Evolutionary conservation across 2,113 vertebrate genomes (phyloP).

Genomic region (Pionites leucogaster): DNA sequence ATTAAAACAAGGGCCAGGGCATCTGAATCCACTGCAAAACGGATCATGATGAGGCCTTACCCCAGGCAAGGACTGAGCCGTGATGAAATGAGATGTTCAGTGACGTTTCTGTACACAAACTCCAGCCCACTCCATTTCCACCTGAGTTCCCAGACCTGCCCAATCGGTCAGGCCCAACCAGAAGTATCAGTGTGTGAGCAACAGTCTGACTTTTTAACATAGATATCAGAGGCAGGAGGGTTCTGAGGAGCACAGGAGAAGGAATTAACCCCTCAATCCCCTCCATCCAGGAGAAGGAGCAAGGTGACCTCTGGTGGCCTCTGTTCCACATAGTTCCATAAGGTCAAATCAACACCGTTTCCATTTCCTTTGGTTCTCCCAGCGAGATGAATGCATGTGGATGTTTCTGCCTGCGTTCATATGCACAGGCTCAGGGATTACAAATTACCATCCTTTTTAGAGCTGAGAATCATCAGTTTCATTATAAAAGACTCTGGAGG

Average conservation of each 20-base stretch:
- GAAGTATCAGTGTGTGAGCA: not conserved
- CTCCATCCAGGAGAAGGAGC: not conserved
- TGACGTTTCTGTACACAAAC: not conserved
- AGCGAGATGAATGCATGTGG: not conserved
- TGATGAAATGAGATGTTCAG: not conserved
- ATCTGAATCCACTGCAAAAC: not conserved
- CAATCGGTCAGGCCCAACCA: not conserved
- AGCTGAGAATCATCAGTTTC: not conserved
- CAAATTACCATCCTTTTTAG: not conserved
- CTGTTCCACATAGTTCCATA: not conserved
- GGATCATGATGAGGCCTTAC: not conserved
- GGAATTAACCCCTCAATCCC: not conserved
- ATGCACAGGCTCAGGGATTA: not conserved
- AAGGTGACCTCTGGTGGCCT: slow-evolving; percentile 35
- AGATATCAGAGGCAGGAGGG: not conserved
- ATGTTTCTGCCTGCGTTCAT: not conserved
- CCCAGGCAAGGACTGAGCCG: not conserved
- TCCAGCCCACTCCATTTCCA: not conserved
- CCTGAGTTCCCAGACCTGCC: not conserved
- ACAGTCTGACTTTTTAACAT: not conserved
- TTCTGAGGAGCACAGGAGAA: not conserved
- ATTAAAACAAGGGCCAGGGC: not conserved
- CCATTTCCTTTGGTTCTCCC: not conserved
- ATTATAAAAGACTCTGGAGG: not conserved
- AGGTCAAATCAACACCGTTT: not conserved